Evolutionary conservation across 2,888 invertebrate species (phyloP).

Genomic region (Ophion ventricosus): DNA sequence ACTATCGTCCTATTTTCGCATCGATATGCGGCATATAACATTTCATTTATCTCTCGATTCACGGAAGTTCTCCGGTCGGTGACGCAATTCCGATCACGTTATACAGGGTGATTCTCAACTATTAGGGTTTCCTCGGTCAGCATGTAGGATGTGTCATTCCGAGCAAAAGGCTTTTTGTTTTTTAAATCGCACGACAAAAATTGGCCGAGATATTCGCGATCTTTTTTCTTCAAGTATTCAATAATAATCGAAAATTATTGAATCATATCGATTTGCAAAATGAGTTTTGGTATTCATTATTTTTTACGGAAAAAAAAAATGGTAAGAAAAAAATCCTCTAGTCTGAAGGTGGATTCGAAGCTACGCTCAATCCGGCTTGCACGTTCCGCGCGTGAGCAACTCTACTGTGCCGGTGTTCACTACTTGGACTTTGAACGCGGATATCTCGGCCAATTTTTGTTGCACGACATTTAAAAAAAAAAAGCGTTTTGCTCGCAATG

Average conservation of each 20-base stretch:
- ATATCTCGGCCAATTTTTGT: background rate
- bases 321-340: background rate
- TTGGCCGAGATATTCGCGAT: background rate
- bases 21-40: background rate
- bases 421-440: background rate
- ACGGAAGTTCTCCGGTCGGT: conserved; percentile 18
- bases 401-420: too few relatives aligned
- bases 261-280: background rate
- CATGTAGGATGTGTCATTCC: background rate
- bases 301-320: background rate
- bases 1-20: background rate
- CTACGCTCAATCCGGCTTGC: background rate
- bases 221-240: background rate
- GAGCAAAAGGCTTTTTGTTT: background rate
- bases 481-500: background rate
- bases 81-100: conserved; percentile 50
- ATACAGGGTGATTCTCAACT: background rate
- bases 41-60: conserved; percentile 27
- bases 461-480: background rate
- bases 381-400: background rate
- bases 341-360: background rate
- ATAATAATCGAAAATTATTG: background rate
- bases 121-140: background rate
- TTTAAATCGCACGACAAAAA: background rate
- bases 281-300: background rate